Evolutionary conservation across 2,888 invertebrate genomes (phyloP).

Genomic region (Holacanthella duospinosa): DNA sequence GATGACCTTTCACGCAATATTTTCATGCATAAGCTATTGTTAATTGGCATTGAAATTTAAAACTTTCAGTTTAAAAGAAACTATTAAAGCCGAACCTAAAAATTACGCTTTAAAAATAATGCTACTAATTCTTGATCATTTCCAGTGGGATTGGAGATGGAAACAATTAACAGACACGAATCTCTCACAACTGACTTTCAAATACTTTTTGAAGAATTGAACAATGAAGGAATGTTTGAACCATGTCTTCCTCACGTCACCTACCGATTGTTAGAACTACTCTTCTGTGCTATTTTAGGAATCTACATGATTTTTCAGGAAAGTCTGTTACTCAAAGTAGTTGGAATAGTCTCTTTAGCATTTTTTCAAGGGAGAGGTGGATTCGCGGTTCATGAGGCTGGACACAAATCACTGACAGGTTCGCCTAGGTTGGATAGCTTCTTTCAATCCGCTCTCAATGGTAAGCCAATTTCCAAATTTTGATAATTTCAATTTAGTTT

Average conservation of each 20-base stretch:
- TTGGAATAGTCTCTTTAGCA: conserved; percentile 1
- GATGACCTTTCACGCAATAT: no score
- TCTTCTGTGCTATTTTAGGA: not conserved
- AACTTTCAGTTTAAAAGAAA: no score
- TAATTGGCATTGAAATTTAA: no score
- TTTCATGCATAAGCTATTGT: no score
- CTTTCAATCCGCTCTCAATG: not conserved
- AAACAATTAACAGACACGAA: not conserved
- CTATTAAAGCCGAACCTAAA: no score
- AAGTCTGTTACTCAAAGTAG: not conserved
- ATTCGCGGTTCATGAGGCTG: conserved; percentile 8
- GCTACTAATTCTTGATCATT: no score
- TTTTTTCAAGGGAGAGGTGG: conserved; percentile 1
- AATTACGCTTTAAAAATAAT: no score
- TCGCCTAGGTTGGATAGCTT: conserved; percentile 2
- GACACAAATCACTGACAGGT: conserved; percentile 12
- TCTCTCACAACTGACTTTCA: conserved; percentile 10
- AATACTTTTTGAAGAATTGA: conserved; percentile 8
- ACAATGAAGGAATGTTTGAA: conserved; percentile 8
- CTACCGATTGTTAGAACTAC: conserved; percentile 1
- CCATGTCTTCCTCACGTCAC: conserved; percentile 2
- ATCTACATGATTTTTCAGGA: not conserved
- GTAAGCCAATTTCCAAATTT: not conserved
- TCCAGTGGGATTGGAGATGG: conserved; percentile 8
- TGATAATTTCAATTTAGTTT: not conserved